Base-by-base conservation (phyloP, 2,113 vertebrate species). In the Nymphicus hollandicus region DNA sequence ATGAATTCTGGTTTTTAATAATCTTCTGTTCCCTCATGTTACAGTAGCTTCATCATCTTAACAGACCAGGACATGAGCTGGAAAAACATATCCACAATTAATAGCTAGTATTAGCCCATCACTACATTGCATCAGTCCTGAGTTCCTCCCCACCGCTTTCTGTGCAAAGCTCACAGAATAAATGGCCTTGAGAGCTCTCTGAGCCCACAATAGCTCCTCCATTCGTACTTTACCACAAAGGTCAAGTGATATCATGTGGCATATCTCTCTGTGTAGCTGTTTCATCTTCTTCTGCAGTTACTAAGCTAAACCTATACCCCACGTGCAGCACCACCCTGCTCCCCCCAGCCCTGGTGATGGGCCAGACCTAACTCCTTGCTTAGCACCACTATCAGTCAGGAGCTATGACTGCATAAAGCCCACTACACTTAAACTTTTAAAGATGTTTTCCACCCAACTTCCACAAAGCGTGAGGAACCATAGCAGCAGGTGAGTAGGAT, bases 311-410 rank as follows among this genome's bases (percentile, higher is more conserved):
- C 10, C 16, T n/a, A n/a, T 69, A 25, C 12, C 39, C 24, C 17
- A 31, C 11, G 8, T 7, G 24, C 19, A 43, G n/a, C 10, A 46
- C 11, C 13, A 7, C 20, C 9, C 13, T 68, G 6, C 19, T 35
- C 2, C 7, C 9, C 2, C 7, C 3, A 29, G 24, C 18, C 33
- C 33, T 55, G 27, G 14, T 37, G 28, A 17, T 1, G 17, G 14
- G 19, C 9, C 35, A 78, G n/a, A 58, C 33, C 49, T 33, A 49
- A 44, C 33, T 70, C 35, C 39, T 60, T 35, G 41, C 44, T 16
- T 65, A 35, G 9, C 41, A 63, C 7, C 23, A 17, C 37, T 9
- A 2, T 28, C 31, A n/a, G 29, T 52, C 68, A 70, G 60, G 64
- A 69, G 10, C 44, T 69, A 31, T 64, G 56, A 20, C 4, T 9